A percentile compares a stretch with the other conserved stretches of the same genome.
These are phyloP conservation scores for Macrophya alboannulata DNA, from an alignment of 2,888 invertebrate species.

Conservation along the genomic window DNA sequence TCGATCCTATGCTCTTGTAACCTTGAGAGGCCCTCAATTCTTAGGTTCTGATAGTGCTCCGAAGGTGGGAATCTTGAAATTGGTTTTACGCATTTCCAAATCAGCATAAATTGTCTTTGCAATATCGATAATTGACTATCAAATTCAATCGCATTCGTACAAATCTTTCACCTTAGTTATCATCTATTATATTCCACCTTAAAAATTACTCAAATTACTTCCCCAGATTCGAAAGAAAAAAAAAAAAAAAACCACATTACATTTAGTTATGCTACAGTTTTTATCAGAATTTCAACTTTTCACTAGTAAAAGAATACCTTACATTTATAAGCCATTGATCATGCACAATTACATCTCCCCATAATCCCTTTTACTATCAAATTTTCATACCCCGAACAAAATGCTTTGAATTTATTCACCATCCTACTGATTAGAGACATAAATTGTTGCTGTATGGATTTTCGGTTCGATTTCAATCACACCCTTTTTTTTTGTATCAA, in stretches of 20 bases:
- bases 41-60: slow-evolving; percentile 78
- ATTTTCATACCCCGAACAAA: background rate
- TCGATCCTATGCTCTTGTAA: slow-evolving; percentile 79
- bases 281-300: background rate
- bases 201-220: slow-evolving; percentile 1
- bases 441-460: background rate
- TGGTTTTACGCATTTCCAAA: slow-evolving; percentile 63
- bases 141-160: background rate
- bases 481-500: slow-evolving; percentile 12
- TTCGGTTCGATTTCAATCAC: background rate
- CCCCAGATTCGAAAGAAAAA: too few relatives aligned
- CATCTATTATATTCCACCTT: background rate
- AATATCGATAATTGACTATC: slow-evolving; percentile 39
- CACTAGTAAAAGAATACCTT: background rate
- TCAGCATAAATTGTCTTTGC: slow-evolving; percentile 78
- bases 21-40: slow-evolving; percentile 79
- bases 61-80: slow-evolving; percentile 77
- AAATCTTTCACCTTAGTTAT: background rate
- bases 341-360: background rate
- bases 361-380: background rate
- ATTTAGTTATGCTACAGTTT: background rate
- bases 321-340: slow-evolving; percentile 1
- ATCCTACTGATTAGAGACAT: background rate
- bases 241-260: background rate
- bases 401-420: too few relatives aligned